Evolutionary conservation across 2,888 invertebrate species (phyloP).

Genomic region (Melolontha melolontha): DNA sequence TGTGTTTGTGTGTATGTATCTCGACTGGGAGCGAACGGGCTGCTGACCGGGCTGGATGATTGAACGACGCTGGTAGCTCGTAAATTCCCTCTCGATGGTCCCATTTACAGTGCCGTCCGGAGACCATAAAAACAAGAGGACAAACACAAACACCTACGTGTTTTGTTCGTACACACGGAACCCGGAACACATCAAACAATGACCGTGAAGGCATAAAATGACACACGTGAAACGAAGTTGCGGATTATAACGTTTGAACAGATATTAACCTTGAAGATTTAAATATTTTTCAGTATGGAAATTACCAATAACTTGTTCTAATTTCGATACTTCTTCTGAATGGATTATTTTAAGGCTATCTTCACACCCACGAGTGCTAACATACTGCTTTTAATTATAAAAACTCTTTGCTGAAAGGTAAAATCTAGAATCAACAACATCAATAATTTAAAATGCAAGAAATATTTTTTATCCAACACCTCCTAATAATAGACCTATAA

Average conservation of each 20-base stretch:
- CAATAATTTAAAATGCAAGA: too few relatives aligned
- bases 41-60: slow-evolving; percentile 35
- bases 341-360: too few relatives aligned
- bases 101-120: slow-evolving; percentile 25
- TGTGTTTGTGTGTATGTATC: background rate
- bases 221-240: background rate
- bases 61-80: slow-evolving; percentile 22
- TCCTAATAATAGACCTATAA: too few relatives aligned
- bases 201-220: slow-evolving; percentile 16
- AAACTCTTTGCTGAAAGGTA: too few relatives aligned
- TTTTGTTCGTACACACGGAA: slow-evolving; percentile 11
- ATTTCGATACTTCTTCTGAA: too few relatives aligned
- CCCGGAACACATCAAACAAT: slow-evolving; percentile 13
- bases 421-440: too few relatives aligned
- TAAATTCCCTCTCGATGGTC: slow-evolving; percentile 40
- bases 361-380: too few relatives aligned
- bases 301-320: too few relatives aligned
- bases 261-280: too few relatives aligned
- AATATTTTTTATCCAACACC: too few relatives aligned
- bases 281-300: too few relatives aligned
- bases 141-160: slow-evolving; percentile 24
- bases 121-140: slow-evolving; percentile 27
- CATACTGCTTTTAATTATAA: too few relatives aligned
- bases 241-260: slow-evolving; percentile 2
- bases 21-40: slow-evolving; percentile 16